Percentiles rank a stretch among this genome's conserved stretches.
Evolutionary conservation across 2,797 vertebrate genomes (phyloP).

Genomic region (Staurois parvus): DNA sequence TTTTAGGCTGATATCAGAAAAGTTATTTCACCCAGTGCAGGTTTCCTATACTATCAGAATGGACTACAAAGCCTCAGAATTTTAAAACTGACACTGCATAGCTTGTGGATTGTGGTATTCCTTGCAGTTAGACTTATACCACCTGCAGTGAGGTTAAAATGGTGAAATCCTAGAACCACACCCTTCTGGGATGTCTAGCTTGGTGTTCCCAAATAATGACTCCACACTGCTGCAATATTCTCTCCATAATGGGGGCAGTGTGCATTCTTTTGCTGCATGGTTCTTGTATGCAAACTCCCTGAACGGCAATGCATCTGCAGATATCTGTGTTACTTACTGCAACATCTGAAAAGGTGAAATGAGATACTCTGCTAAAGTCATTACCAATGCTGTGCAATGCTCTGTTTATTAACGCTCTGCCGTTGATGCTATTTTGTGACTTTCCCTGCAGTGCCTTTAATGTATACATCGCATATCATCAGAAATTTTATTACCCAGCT

Average conservation of each 20-base stretch:
- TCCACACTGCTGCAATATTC: neutral
- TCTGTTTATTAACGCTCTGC: neutral
- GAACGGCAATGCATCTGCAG: slow-evolving; percentile 8
- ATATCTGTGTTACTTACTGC: neutral
- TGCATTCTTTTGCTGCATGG: slow-evolving; percentile 15
- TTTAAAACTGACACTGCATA: too few species aligned
- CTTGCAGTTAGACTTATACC: neutral
- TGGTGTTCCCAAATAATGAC: neutral
- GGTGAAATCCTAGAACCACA: neutral
- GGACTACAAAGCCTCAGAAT: too few species aligned
- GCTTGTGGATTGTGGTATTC: too few species aligned
- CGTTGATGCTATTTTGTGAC: neutral
- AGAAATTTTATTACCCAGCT: neutral
- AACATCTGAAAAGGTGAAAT: neutral
- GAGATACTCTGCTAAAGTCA: neutral
- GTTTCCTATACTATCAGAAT: too few species aligned
- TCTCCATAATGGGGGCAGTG: neutral
- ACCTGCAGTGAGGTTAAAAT: neutral
- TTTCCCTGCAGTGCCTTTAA: neutral
- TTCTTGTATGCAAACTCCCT: too few species aligned
- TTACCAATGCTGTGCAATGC: neutral
- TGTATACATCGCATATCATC: neutral
- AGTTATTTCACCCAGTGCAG: too few species aligned
- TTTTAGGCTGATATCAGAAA: too few species aligned
- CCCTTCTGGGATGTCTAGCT: neutral